Base-by-base conservation (phyloP, 2,797 vertebrate species). In the Psittacula echo region DNA sequence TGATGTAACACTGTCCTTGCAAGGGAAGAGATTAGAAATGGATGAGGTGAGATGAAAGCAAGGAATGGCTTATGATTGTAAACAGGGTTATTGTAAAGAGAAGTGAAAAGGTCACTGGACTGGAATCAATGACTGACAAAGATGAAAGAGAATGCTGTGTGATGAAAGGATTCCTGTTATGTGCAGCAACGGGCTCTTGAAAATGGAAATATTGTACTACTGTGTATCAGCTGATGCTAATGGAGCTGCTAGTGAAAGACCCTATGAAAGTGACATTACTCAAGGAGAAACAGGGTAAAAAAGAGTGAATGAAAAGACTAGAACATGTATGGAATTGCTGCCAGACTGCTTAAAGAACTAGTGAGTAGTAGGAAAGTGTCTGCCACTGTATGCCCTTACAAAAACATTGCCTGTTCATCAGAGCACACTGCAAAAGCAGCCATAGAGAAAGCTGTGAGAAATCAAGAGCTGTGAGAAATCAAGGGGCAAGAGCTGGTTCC, bases 161-260 rank as follows among this genome's bases (percentile, higher is more conserved):
- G 80, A 94, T 96, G 77, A 96, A 94, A 95, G 75, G 67, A 80
- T 80, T 95, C 65, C 39, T 81, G 72, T 90, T 87, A 85, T 42
- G 58, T 83, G 64, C 45, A 90, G 80, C 85, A 94, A 78, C 39
- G 75, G 75, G 30, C 65, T 94, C 45, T 79, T 84, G 88, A 80
- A 94, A 95, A 96, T 67, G 53, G 83, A 93, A 94, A 85, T 70
- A 78, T 37, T 87, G 62, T 70, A 45, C 30, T 56, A 51, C n/a
- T 60, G 19, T 67, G 37, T 61, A 78, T 77, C 62, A 85, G 51
- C 24, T 89, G 75, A 76, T 73, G 44, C 29, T 62, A 73, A 41
- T 67, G 3, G 14, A 93, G 58, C 62, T 85, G 60, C 34, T 83
- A 64, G 39, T 44, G 50, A 92, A 79, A 80, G 80, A 58, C 37